Base-by-base conservation (phyloP, 2,888 invertebrate species). In the Volucella inflata region DNA sequence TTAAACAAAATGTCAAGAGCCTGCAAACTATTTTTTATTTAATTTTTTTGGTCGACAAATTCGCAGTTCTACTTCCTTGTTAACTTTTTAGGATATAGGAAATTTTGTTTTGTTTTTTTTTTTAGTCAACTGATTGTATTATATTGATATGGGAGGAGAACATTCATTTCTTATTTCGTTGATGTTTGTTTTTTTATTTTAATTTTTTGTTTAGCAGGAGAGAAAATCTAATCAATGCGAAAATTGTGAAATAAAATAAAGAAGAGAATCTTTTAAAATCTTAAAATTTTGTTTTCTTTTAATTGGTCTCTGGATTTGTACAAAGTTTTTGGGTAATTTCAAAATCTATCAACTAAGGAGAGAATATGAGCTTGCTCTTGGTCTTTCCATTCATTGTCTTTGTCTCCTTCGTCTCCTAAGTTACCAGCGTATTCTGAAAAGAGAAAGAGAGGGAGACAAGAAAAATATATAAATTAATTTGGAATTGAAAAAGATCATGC, bases 341-440 rank as follows among this genome's bases (percentile, higher is more conserved):
- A 98, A 93, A 98, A 98, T 92, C 98, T 97, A 93, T 98, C 98
- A 60, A 98, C 96, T 88, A 98, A 94, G 92, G 98, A 96, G 88
- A 98, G 93, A 91, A 98, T 98, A 90, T 98, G 97, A 89, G 97
- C 96, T 90, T 98, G 97, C 90, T 98, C 98, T 88, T 96, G 95
- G 90, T 97, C 96, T 88, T 96, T 94, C 95, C 97, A 96, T 82
- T 91, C 91, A 8, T 87, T 89, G 89, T 96, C 96, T 53, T 94
- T 94, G 90, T 97, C 96, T 70, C 96, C 97, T 36, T 95, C 96
- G 89, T 98, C 98, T 0, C 98, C 98, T 87, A 98, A 94, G 93
- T 98, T 98, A 12, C 98, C 98, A 36, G 98, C 98, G 91, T 98
- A 98, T 92, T 98, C 98, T 97, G 92, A 16, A 90, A 92, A 78